A percentile compares a stretch with the other conserved stretches of the same genome.
Evolutionary conservation across 2,113 vertebrate species (phyloP).

Genomic region (Centropus bengalensis): DNA sequence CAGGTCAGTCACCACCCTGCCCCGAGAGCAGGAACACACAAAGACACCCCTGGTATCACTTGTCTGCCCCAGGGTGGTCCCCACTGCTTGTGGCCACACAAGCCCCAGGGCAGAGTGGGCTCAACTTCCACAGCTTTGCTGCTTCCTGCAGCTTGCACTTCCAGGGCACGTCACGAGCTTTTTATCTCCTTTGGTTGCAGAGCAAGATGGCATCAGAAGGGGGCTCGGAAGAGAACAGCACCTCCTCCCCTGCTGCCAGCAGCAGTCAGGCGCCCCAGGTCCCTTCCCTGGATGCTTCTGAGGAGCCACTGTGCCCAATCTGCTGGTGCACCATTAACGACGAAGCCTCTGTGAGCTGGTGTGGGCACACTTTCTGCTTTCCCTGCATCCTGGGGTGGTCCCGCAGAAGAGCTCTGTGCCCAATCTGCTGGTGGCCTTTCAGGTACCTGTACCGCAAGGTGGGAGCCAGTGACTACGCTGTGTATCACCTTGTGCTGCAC

Average conservation of each 20-base stretch:
- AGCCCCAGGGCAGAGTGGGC: background rate
- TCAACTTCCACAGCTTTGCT: background rate
- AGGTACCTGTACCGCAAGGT: accelerated
- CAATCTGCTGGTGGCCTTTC: accelerated
- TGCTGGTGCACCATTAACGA: accelerated
- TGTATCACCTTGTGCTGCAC: no score
- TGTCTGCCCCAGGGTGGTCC: background rate
- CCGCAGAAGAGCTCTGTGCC: accelerated
- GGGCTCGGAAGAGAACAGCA: background rate
- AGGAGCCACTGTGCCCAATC: accelerated
- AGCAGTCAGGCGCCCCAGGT: background rate
- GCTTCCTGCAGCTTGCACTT: background rate
- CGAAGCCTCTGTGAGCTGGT: accelerated
- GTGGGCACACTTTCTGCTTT: background rate
- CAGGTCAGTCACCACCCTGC: background rate
- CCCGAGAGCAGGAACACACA: background rate
- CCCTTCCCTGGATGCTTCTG: background rate
- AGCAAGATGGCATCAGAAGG: accelerated
- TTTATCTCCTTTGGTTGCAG: background rate
- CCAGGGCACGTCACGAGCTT: background rate
- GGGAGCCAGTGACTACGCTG: no score
- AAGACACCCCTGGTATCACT: no score
- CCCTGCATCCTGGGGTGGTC: background rate
- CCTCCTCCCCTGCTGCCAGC: background rate
- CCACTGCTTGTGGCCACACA: background rate